These are phyloP conservation scores for Yoshiicerus persimilis DNA, from an alignment of 1,140 invertebrate species.

Conservation along the genomic window DNA sequence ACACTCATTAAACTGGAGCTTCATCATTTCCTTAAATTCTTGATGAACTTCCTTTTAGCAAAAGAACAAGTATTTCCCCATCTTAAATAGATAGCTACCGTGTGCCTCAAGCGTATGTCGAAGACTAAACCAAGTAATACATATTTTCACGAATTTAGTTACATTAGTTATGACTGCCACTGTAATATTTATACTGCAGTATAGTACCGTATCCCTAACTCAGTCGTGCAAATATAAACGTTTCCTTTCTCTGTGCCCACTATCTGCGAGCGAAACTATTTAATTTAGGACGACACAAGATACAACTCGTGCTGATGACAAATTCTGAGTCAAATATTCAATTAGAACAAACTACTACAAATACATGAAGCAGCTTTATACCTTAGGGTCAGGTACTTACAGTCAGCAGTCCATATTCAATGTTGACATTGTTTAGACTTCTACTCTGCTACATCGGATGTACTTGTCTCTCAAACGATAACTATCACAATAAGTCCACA, in stretches of 20 bases:
- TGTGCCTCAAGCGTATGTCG: too few relatives aligned
- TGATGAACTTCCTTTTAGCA: neutral
- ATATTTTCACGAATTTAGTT: neutral
- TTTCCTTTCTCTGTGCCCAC: too few relatives aligned
- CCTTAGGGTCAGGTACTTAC: neutral
- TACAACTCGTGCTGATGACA: neutral
- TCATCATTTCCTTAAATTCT: neutral
- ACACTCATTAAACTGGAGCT: neutral
- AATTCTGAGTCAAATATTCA: neutral
- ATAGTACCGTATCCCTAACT: too few relatives aligned
- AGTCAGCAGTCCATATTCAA: neutral
- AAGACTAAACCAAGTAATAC: neutral
- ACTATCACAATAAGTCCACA: neutral
- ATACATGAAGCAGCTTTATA: neutral
- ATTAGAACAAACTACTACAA: neutral
- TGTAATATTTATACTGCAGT: too few relatives aligned
- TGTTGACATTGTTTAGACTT: neutral
- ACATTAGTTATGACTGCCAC: neutral
- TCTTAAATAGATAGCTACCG: too few relatives aligned
- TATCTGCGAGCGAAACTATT: neutral
- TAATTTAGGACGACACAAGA: neutral
- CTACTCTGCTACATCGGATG: too few relatives aligned
- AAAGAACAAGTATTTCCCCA: neutral
- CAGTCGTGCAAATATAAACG: too few relatives aligned
- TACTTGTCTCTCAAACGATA: neutral